These are phyloP conservation scores for Diarsia dahlii DNA, from an alignment of 2,888 invertebrate genomes.

Conservation along the genomic window DNA sequence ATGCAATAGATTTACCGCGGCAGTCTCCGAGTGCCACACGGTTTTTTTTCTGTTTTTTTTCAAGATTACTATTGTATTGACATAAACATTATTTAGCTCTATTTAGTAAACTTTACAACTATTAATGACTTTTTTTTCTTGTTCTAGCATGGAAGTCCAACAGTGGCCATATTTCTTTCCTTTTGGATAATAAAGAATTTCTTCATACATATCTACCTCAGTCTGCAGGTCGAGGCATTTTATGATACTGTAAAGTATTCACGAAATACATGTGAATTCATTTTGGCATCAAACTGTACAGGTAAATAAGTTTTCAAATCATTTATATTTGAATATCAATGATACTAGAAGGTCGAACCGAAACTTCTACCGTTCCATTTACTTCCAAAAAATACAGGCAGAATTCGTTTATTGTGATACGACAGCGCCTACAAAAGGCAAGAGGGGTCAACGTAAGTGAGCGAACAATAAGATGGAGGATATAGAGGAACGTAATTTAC, in stretches of 20 bases:
- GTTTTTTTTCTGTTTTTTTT: not conserved
- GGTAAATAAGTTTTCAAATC: not conserved
- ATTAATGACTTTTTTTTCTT: not conserved
- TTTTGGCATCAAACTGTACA: constrained; percentile 8
- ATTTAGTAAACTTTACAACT: not conserved
- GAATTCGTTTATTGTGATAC: too few species aligned
- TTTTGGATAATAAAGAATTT: not conserved
- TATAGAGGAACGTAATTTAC: too few species aligned
- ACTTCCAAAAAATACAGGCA: too few species aligned
- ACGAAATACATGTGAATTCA: constrained; percentile 2
- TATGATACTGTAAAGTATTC: not conserved
- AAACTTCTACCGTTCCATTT: too few species aligned
- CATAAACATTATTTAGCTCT: not conserved
- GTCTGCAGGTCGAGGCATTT: constrained; percentile 2
- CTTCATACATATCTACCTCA: not conserved
- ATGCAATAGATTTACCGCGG: too few species aligned
- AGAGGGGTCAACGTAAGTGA: too few species aligned
- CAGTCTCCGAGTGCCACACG: too few species aligned
- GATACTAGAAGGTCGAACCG: too few species aligned
- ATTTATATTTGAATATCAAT: too few species aligned
- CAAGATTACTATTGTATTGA: rapidly evolving
- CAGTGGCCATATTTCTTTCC: not conserved
- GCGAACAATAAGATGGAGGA: too few species aligned
- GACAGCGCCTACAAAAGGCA: too few species aligned
- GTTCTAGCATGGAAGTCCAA: not conserved